Base-by-base conservation (phyloP, 2,797 vertebrate species). In the Sparidentex hasta region DNA sequence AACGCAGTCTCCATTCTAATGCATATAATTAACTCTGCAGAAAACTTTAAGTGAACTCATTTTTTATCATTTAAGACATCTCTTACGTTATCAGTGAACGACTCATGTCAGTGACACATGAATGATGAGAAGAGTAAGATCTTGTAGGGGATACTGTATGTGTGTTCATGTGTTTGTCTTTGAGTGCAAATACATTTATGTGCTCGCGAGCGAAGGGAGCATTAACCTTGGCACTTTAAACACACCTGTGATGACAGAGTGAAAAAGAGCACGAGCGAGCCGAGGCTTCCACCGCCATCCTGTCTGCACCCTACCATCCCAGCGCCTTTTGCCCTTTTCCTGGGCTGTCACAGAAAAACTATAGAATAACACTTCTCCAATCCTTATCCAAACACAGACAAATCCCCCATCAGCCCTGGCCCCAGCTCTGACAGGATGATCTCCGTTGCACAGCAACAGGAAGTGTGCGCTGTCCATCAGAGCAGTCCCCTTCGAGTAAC, bases 331-430 rank as follows among this genome's bases (percentile, higher is more conserved):
- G 86, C 86, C 88, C 88, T 93, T 93, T 93, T 93, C 90, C 90
- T 83, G 87, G 87, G 92, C 90, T 90, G 91, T 93, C 93, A 94
- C 79, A 85, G 82, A 87, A 86, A 91, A 91, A 87, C 88, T 90
- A 93, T 90, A 93, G 88, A 94, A 94, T 90, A 95, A 94, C 94
- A 95, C 91, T 93, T 94, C 93, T 94, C 92, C 91, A 89, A 93
- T 94, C 93, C 93, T 94, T 94, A 94, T 93, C 91, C 93, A 95
- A 95, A 94, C 94, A 92, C 87, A 90, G 92, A 91, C 92, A 94
- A 93, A 92, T 92, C 92, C 92, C 91, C 92, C 89, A 87, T 91
- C 93, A 93, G 85, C 82, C 88, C 83, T 62, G 87, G 88, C 88
- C 90, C 92, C 92, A 55, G 87, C 88, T 82, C 82, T 93, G 93